Base-by-base conservation (phyloP, 1,140 invertebrate species). In the Acyrthosiphon pisum region DNA sequence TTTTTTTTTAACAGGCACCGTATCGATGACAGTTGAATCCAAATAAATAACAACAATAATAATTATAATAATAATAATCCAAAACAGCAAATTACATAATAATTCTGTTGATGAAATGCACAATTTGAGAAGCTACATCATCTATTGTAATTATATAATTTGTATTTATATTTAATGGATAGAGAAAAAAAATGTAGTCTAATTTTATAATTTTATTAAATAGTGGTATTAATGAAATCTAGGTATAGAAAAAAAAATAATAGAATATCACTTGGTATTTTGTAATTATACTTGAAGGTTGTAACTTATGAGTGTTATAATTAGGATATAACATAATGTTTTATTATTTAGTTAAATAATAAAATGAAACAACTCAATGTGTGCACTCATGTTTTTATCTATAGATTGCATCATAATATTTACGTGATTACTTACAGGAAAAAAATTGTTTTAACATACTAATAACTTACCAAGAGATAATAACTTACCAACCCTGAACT, bases 401-500 rank as follows among this genome's bases (percentile, higher is more conserved):
- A 90, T 41, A 90, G 1, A 90, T n/a, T 88, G 22, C 60, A 90
- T 90, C 37, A 90, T 68, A 68, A n/a, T 44, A 90, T 20, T 6
- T 60, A 68, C 0, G 22, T 37, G 35, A 86, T 86, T 93, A 93
- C 91, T 93, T 93, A 93, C 91, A 86, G 81, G 56, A 84, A 30
- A 93, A 41, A 53, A 86, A 86, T 44, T 8, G 4, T 81, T 83
- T 90, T 83, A 92, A 84, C n/a, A 83, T 81, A 92, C 60, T 93
- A 56, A 86, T 86, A 86, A 93, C 91, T 93, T 93, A 93, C 91
- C 91, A 86, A 93, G 91, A 93, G 81, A 93, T 86, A 93, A 86
- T 84, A 93, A 93, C 91, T 93, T 93, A 93, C 91, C 91, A 83
- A 93, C 91, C 91, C 91, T 93, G 91, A 93, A 93, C 91, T 93